A percentile compares a stretch with the other conserved stretches of the same genome.
Conservation (phyloP, 1,140 invertebrate genomes). For the Sarcophaga bullata region DNA sequence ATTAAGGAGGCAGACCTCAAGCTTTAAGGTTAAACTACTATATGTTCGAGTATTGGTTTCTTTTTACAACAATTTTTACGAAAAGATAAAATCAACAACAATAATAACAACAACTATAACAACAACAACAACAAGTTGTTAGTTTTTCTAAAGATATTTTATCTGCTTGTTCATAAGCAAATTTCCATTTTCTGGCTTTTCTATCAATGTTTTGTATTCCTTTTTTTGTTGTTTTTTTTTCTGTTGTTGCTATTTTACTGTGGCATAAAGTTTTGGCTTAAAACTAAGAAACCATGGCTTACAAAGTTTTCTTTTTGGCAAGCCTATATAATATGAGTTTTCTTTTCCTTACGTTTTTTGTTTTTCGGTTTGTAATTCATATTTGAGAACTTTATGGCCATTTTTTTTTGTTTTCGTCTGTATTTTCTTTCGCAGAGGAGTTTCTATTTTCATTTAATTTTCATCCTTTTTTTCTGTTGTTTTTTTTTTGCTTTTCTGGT, state of each 20-base stretch:
- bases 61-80: slow-evolving; percentile 4
- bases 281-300: too few relatives aligned
- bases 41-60: not conserved
- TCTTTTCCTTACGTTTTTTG: too few relatives aligned
- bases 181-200: not conserved
- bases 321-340: not conserved
- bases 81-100: not conserved
- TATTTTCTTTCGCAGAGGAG: not conserved
- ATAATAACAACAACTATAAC: not conserved
- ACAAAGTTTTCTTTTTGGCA: not conserved
- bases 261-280: too few relatives aligned
- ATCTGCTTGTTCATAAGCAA: slow-evolving; percentile 1
- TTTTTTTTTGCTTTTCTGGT: slow-evolving; percentile 1
- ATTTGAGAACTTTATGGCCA: slow-evolving; percentile 3
- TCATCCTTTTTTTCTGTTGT: not conserved
- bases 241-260: too few relatives aligned
- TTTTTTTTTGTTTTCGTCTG: not conserved
- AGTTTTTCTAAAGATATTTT: slow-evolving; percentile 19
- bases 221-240: too few relatives aligned
- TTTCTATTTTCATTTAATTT: too few relatives aligned
- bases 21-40: slow-evolving; percentile 9
- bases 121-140: not conserved
- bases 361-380: not conserved
- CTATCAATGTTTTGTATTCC: too few relatives aligned
- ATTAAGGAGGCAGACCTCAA: not conserved